Percentiles rank a stretch among this genome's conserved stretches.
phyloP scores from a whole-genome alignment of 2,113 vertebrate species.

The Chloroceryle aenea region DNA sequence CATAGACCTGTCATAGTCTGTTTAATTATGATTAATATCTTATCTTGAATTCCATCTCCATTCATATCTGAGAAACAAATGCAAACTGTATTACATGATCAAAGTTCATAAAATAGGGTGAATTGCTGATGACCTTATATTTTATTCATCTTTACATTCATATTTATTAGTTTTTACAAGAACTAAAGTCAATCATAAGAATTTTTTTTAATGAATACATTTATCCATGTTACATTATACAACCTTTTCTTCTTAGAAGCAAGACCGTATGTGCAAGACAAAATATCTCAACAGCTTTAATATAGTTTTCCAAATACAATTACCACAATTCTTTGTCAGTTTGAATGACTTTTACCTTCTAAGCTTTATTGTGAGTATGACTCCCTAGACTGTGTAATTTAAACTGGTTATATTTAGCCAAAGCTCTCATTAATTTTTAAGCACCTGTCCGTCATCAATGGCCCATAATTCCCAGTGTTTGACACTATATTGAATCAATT shows the following conservation, averaged over 20 bases:
- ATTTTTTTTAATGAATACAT: slow-evolving; percentile 31
- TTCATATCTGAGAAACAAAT: slow-evolving; percentile 83
- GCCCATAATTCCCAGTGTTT: neutral
- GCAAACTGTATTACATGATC: slow-evolving; percentile 78
- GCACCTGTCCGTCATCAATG: neutral
- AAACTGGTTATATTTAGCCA: neutral
- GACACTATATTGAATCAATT: neutral
- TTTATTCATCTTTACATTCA: slow-evolving; percentile 90
- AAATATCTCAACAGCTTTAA: slow-evolving; percentile 63
- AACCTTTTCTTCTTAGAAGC: slow-evolving; percentile 17
- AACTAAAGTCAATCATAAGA: slow-evolving; percentile 67
- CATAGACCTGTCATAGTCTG: slow-evolving; percentile 86
- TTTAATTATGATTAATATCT: slow-evolving; percentile 98
- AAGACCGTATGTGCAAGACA: slow-evolving; percentile 1
- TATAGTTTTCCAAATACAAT: neutral
- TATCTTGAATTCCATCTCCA: slow-evolving; percentile 91
- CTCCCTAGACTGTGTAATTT: neutral
- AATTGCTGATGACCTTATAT: slow-evolving; percentile 86
- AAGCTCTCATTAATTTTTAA: neutral
- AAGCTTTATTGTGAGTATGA: neutral
- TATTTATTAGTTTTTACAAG: slow-evolving; percentile 80
- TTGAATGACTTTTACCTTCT: neutral
- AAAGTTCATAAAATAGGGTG: slow-evolving; percentile 80
- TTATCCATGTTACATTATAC: slow-evolving; percentile 33
- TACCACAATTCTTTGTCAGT: neutral